Evolutionary conservation across 1,140 invertebrate species (phyloP).

Genomic region (Drosophila bocki): DNA sequence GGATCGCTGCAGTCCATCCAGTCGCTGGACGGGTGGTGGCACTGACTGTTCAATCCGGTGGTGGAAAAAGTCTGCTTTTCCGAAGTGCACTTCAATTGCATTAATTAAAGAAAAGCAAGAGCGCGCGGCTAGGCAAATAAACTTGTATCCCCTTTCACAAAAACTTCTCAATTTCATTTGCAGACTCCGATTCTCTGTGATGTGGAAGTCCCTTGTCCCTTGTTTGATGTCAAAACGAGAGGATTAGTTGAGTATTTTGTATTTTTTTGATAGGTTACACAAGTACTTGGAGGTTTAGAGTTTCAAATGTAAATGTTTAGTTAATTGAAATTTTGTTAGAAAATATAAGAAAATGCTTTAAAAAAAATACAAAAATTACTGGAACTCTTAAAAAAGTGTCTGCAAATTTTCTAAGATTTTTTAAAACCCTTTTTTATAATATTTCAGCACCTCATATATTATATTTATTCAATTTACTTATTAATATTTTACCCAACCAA

Average conservation of each 20-base stretch:
- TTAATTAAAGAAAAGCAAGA: conserved; percentile 69
- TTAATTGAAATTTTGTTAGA: neutral
- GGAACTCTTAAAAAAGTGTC: neutral
- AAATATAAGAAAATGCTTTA: neutral
- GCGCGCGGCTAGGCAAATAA: conserved; percentile 26
- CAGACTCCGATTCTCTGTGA: conserved; percentile 29
- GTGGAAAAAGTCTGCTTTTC: conserved; percentile 64
- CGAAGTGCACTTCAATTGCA: conserved; percentile 79
- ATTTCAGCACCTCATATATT: no score
- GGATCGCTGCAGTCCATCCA: conserved; percentile 32
- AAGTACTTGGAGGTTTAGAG: neutral
- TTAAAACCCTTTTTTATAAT: no score
- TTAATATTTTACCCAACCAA: neutral
- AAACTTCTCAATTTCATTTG: conserved; percentile 37
- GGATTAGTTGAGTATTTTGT: conserved; percentile 27
- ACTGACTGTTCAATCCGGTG: conserved; percentile 10
- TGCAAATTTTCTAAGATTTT: no score
- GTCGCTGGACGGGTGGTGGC: conserved; percentile 19
- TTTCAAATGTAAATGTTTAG: neutral
- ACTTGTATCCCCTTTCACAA: conserved; percentile 37
- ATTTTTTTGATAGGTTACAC: conserved; percentile 3
- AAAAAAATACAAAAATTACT: neutral
- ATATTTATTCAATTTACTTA: neutral
- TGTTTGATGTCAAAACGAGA: conserved; percentile 35
- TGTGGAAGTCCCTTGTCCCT: conserved; percentile 17